Evolutionary conservation across 2,797 vertebrate species (phyloP).

Genomic region (Intellagama lesueurii): DNA sequence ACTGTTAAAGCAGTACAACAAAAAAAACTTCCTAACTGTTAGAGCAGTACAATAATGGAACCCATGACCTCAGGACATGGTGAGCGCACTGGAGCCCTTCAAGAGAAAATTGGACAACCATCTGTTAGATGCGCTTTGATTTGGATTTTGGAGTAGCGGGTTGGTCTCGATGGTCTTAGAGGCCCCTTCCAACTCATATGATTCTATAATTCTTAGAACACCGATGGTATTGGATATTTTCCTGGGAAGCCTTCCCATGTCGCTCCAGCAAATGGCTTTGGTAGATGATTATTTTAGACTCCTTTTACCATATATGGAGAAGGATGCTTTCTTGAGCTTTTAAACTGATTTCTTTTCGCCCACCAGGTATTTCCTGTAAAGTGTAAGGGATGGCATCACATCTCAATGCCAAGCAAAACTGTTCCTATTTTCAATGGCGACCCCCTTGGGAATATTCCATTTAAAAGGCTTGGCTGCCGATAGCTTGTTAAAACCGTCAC

Average conservation of each 20-base stretch:
- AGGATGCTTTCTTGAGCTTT: neutral
- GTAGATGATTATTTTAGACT: neutral
- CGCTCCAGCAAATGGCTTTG: neutral
- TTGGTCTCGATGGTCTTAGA: neutral
- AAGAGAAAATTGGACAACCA: no score
- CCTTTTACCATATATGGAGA: neutral
- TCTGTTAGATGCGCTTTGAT: no score
- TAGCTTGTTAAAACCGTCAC: neutral
- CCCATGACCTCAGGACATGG: no score
- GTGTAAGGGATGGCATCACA: neutral
- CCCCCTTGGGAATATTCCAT: neutral
- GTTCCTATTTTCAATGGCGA: slow-evolving; percentile 1
- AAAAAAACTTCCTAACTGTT: no score
- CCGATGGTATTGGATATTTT: neutral
- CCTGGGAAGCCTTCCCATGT: neutral
- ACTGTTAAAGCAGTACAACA: no score
- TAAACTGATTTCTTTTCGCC: neutral
- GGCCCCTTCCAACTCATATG: neutral
- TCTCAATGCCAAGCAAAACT: neutral
- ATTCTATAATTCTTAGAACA: no score
- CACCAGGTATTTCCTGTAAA: neutral
- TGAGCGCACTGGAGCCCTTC: no score
- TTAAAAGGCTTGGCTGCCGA: neutral
- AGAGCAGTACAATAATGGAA: no score
- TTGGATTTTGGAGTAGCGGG: no score